Conservation (phyloP, 2,113 vertebrate genomes). For the Candoia aspera region DNA sequence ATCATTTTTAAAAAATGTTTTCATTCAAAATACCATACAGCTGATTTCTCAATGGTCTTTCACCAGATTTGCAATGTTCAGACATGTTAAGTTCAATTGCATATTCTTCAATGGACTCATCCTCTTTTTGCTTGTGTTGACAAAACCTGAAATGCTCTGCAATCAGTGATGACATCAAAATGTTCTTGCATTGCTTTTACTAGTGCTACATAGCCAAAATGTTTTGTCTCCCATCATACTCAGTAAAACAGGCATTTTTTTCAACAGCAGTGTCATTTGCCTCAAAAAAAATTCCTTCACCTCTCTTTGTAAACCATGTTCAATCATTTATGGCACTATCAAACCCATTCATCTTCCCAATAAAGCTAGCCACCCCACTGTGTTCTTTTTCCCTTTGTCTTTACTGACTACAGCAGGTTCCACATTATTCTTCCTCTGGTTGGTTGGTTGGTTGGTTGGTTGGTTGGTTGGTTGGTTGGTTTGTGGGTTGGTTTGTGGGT, state of each 20-base stretch:
- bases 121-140: background rate
- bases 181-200: background rate
- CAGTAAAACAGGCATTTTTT: background rate
- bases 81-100: background rate
- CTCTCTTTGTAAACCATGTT: background rate
- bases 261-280: background rate
- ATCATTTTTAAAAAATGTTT: background rate
- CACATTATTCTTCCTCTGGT: background rate
- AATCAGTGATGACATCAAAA: background rate
- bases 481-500: background rate
- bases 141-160: background rate
- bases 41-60: background rate
- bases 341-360: background rate
- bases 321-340: constrained; percentile 1
- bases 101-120: background rate
- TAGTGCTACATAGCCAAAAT: background rate
- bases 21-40: background rate
- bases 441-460: background rate
- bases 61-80: background rate
- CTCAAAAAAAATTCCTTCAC: background rate
- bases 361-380: background rate
- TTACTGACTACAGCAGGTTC: background rate
- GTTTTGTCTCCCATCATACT: background rate
- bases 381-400: background rate
- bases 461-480: background rate